Evolutionary conservation across 2,113 vertebrate species (phyloP), one percentile per base, ranked within the genome.

Genomic region (Corythoichthys intestinalis): DNA sequence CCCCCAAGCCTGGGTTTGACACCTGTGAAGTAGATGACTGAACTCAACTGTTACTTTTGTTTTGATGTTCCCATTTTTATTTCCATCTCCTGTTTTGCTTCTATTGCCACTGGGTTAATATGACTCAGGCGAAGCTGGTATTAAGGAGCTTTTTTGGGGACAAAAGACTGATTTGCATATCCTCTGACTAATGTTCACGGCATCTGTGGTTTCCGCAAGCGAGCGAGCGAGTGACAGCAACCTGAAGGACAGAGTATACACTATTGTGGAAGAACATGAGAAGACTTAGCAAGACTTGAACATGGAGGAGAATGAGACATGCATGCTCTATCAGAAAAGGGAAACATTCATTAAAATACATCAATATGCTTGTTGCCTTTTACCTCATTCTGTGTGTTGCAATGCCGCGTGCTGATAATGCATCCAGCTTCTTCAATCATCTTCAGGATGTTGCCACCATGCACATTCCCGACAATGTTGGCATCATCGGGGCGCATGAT

Each of bases 361-460:
- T 46, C 0, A 13, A 52, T 15, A 0, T 38, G 6, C 12, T 39
- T 12, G 12, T 20, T 1, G 35, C 28, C 6, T 74, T 78, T 85
- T 79, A 97, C 97, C 90, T 91, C 93, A 0, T 85, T 81, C 84
- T 93, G 93, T 28, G 90, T 93, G 83, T 99, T 98, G 85, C 97
- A 98, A 85, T 99, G 96, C 2, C 95, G 94, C 0, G 95, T 98
- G 75, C 96, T 91, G 49, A 98, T 94, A 79, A 98, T 96, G 85
- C 93, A 93, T 2, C 97, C 97, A 0, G 97, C 97, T 76, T 99
- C 97, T 88, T 99, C 97, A 0, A 99, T 98, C 95, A 99, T 98
- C 91, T 96, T 98, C 79, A 99, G 90, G 84, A 98, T 94, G 67
- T 90, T 96, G 14, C 96, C 97, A 0, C 97, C 97, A 0, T 99